Evolutionary conservation across 2,888 invertebrate species (phyloP).

Genomic region (Athalia rosae): DNA sequence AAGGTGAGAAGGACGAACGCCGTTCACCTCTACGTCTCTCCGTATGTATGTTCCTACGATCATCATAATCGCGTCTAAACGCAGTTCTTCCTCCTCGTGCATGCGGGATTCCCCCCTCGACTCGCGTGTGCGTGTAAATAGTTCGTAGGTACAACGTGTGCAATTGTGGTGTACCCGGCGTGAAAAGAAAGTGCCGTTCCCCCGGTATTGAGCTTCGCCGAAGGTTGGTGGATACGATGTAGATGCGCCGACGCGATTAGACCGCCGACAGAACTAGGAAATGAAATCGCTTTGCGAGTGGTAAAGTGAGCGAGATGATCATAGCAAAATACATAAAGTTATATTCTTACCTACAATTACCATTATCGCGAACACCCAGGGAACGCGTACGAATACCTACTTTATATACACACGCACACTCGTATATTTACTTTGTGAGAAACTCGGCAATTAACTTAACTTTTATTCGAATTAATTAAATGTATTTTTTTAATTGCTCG

Average conservation of each 20-base stretch:
- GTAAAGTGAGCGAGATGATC: slow-evolving; percentile 13
- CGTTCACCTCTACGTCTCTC: no score
- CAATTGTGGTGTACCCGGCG: no score
- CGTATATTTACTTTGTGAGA: slow-evolving; percentile 65
- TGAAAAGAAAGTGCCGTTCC: neutral
- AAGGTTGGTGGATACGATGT: slow-evolving; percentile 8
- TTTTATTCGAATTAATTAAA: slow-evolving; percentile 59
- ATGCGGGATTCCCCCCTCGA: no score
- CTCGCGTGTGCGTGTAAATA: no score
- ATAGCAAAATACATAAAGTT: slow-evolving; percentile 21
- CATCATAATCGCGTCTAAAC: no score
- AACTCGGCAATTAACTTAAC: slow-evolving; percentile 69
- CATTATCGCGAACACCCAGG: neutral
- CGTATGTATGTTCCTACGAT: no score
- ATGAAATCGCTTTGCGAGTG: slow-evolving; percentile 30
- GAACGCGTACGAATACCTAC: neutral
- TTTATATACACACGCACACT: neutral
- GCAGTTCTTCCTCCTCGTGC: no score
- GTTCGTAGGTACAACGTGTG: no score
- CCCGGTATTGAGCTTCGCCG: neutral
- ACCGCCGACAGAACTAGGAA: slow-evolving; percentile 19
- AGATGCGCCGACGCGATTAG: slow-evolving; percentile 15
- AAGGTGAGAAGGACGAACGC: neutral
- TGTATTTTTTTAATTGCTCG: slow-evolving; percentile 21
- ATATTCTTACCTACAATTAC: slow-evolving; percentile 29